These are phyloP conservation scores for Chaetoderma sp. DNA, from an alignment of 2,888 invertebrate species.

Conservation along the genomic window DNA sequence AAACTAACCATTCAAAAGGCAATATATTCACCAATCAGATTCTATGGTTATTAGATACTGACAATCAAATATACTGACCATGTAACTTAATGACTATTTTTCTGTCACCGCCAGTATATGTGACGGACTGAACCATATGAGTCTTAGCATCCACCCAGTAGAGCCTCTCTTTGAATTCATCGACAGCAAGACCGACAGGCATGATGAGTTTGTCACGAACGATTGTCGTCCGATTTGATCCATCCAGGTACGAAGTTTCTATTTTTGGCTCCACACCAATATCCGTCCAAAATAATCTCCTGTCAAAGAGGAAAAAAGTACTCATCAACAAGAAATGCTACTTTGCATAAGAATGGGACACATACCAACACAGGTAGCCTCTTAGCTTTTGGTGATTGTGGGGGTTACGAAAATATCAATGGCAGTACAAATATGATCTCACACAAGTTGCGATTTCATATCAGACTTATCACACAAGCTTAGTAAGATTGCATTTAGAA, in stretches of 20 bases:
- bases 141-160: conserved; percentile 87
- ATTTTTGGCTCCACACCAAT: conserved; percentile 66
- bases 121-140: conserved; percentile 48
- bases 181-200: conserved; percentile 82
- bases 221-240: conserved; percentile 41
- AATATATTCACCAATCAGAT: too few relatives aligned
- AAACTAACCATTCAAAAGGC: too few relatives aligned
- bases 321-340: neutral
- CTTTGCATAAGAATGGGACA: neutral
- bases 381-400: too few relatives aligned
- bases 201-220: conserved; percentile 69
- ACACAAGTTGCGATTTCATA: too few relatives aligned
- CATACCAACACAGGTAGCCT: too few relatives aligned
- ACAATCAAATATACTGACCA: too few relatives aligned
- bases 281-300: conserved; percentile 83
- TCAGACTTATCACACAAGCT: too few relatives aligned
- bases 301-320: conserved; percentile 46
- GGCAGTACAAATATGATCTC: too few relatives aligned
- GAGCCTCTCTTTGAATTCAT: conserved; percentile 79
- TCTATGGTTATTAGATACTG: too few relatives aligned
- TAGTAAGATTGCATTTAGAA: neutral
- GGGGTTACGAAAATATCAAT: too few relatives aligned
- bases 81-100: conserved; percentile 39
- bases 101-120: conserved; percentile 45
- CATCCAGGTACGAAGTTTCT: conserved; percentile 52